These are phyloP conservation scores for Homarus americanus DNA, from an alignment of 1,140 invertebrate genomes.

Conservation along the genomic window DNA sequence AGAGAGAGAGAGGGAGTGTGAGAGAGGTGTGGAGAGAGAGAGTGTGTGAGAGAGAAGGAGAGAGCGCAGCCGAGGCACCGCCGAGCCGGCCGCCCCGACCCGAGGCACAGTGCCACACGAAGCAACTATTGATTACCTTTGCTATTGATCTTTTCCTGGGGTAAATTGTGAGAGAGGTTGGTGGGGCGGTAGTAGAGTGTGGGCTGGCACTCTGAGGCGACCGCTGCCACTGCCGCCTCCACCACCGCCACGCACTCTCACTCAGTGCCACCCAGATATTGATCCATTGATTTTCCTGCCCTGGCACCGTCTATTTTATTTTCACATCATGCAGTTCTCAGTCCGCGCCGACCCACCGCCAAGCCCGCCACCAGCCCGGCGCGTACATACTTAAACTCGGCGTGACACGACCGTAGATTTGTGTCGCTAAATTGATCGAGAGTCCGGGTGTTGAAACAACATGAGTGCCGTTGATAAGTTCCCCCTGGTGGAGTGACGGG, in stretches of 20 bases:
- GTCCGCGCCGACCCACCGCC: conserved; percentile 49
- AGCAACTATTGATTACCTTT: conserved; percentile 62
- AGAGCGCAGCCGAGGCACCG: conserved; percentile 24
- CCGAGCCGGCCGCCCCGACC: conserved; percentile 18
- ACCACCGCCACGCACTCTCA: conserved; percentile 58
- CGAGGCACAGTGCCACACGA: conserved; percentile 46
- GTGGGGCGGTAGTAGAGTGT: conserved; percentile 38
- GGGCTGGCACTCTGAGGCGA: background rate
- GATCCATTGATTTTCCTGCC: conserved; percentile 63
- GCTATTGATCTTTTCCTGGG: conserved; percentile 60
- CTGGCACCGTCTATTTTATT: conserved; percentile 61
- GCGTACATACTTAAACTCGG: conserved; percentile 57
- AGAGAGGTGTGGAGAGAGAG: conserved; percentile 56
- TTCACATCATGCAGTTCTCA: conserved; percentile 63
- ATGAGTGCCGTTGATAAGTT: conserved; percentile 27
- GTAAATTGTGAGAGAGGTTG: conserved; percentile 52
- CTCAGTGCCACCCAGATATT: conserved; percentile 59
- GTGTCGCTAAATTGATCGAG: conserved; percentile 53
- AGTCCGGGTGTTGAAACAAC: background rate
- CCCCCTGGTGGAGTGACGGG: conserved; percentile 34
- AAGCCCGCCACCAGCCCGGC: conserved; percentile 46
- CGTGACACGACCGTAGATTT: conserved; percentile 54
- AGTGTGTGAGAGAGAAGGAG: conserved; percentile 40
- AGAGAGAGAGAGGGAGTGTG: conserved; percentile 26
- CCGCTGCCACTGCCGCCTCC: conserved; percentile 29